A percentile compares a stretch with the other conserved stretches of the same genome.
These are phyloP conservation scores for Noctilio leporinus DNA, from an alignment of 2,113 vertebrate species.

Conservation along the genomic window DNA sequence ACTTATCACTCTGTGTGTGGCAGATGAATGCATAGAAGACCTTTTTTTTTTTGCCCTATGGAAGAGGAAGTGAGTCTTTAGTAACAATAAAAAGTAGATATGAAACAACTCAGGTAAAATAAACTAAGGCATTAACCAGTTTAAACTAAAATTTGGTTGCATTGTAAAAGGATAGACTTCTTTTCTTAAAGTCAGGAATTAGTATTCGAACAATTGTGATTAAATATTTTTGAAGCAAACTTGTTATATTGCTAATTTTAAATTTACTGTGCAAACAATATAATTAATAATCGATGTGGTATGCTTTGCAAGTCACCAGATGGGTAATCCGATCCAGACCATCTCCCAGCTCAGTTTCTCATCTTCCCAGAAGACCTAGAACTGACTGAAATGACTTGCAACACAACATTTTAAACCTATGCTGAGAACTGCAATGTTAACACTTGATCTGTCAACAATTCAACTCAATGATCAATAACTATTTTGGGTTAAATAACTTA, in stretches of 20 bases:
- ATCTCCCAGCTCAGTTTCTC: not conserved
- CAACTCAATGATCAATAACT: not conserved
- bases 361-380: not conserved
- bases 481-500: not conserved
- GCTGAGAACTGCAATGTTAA: not conserved
- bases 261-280: not conserved
- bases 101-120: not conserved
- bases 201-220: not conserved
- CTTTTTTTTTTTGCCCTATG: not conserved
- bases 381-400: not conserved
- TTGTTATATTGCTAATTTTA: not conserved
- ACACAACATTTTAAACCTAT: not conserved
- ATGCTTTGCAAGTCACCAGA: not conserved
- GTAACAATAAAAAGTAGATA: not conserved
- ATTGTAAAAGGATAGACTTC: not conserved
- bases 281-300: not conserved
- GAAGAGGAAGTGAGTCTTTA: not conserved
- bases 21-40: not conserved
- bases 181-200: not conserved
- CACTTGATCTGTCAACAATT: not conserved
- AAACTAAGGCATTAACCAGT: not conserved
- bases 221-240: slow-evolving; percentile 11
- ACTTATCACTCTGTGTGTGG: not conserved
- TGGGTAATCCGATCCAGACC: not conserved
- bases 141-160: not conserved